phyloP scores from a whole-genome alignment of 2,113 vertebrate species.

The Colinus virginianus region DNA sequence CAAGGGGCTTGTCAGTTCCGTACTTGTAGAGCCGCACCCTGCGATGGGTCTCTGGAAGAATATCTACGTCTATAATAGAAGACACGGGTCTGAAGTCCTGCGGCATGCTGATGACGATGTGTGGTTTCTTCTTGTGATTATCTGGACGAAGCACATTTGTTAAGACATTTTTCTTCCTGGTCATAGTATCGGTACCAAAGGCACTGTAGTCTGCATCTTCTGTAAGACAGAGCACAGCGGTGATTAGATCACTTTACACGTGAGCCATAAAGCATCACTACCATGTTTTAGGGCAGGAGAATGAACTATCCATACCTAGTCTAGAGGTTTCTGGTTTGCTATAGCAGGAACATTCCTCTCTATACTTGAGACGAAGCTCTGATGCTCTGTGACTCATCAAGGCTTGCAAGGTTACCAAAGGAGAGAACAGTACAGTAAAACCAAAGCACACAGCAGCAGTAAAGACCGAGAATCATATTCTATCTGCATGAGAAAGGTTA shows the following conservation, averaged over 20 bases:
- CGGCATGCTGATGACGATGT: constrained; percentile 93
- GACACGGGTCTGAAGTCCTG: constrained; percentile 96
- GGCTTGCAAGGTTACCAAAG: neutral
- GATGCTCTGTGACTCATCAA: neutral
- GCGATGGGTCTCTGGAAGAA: constrained; percentile 94
- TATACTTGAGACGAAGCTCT: neutral
- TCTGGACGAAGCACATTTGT: constrained; percentile 91
- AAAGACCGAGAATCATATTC: neutral
- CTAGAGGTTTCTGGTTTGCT: neutral
- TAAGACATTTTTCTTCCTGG: constrained; percentile 91
- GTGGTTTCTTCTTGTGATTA: constrained; percentile 88
- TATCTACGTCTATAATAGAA: constrained; percentile 97
- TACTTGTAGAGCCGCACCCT: constrained; percentile 96
- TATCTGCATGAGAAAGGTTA: neutral
- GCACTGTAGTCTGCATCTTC: constrained; percentile 96
- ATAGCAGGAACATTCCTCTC: neutral
- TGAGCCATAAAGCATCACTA: neutral
- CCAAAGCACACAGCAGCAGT: neutral
- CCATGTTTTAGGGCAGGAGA: neutral
- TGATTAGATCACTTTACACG: neutral
- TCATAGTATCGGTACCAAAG: constrained; percentile 91
- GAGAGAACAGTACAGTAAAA: neutral
- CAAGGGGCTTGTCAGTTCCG: constrained; percentile 92
- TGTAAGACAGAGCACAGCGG: constrained; percentile 70
- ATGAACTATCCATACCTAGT: neutral